phyloP scores from a whole-genome alignment of 1,140 invertebrate species.

The Leptopilina boulardi region DNA sequence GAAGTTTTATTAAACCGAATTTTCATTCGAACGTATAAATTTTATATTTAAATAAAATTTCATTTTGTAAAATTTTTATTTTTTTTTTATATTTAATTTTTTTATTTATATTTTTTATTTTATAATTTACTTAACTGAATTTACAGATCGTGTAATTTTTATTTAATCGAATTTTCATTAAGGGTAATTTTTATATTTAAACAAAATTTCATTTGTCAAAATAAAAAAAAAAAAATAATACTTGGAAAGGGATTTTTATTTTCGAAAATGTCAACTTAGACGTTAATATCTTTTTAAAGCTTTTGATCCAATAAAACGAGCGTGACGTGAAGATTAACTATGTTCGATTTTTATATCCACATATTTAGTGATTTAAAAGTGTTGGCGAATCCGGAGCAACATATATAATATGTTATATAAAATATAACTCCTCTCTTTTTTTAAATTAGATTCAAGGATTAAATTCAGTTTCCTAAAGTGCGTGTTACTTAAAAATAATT shows the following conservation, averaged over 20 bases:
- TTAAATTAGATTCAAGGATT: slow-evolving; percentile 13
- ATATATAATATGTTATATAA: slow-evolving; percentile 32
- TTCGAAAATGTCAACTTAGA: neutral
- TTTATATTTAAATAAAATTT: too few relatives aligned
- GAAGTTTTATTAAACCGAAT: too few relatives aligned
- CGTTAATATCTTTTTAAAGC: neutral
- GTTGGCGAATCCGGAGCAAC: slow-evolving; percentile 8
- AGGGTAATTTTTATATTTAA: too few relatives aligned
- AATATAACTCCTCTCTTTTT: slow-evolving; percentile 5
- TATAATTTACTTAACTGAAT: too few relatives aligned
- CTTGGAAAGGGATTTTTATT: neutral
- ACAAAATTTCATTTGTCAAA: neutral
- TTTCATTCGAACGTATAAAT: too few relatives aligned
- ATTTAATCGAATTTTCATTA: too few relatives aligned
- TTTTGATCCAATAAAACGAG: slow-evolving; percentile 17
- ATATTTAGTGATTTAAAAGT: slow-evolving; percentile 11
- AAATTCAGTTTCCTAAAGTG: neutral
- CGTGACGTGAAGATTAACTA: slow-evolving; percentile 20
- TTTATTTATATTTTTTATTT: too few relatives aligned
- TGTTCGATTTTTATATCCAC: neutral
- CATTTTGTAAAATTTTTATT: too few relatives aligned
- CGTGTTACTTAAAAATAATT: neutral
- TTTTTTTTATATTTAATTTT: too few relatives aligned
- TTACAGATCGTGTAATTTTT: too few relatives aligned
- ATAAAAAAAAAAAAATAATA: neutral